phyloP scores from a whole-genome alignment of 2,888 invertebrate genomes.

The Drosophila quasianomalipes region DNA sequence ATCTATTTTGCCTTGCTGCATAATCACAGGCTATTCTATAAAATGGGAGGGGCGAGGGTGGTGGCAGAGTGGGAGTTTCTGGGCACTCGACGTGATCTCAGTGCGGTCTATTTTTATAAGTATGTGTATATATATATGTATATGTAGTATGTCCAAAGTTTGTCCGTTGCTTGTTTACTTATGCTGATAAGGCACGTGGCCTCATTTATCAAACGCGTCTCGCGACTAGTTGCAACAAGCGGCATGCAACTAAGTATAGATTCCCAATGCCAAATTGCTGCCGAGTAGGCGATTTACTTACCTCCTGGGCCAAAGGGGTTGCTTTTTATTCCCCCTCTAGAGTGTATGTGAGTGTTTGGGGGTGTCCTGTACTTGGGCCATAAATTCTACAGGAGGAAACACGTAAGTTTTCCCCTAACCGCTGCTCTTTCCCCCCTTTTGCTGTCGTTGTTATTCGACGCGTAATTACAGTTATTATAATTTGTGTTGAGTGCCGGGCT shows the following conservation, averaged over 20 bases:
- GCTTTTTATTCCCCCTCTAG: slow-evolving; percentile 17
- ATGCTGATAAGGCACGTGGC: slow-evolving; percentile 84
- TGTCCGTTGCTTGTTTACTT: slow-evolving; percentile 66
- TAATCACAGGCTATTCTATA: slow-evolving; percentile 60
- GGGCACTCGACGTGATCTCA: slow-evolving; percentile 62
- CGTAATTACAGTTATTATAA: slow-evolving; percentile 79
- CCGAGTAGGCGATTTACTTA: slow-evolving; percentile 26
- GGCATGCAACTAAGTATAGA: slow-evolving; percentile 69
- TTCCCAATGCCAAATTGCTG: slow-evolving; percentile 54
- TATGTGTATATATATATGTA: slow-evolving; percentile 6
- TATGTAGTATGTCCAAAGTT: slow-evolving; percentile 35
- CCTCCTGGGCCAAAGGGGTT: slow-evolving; percentile 44
- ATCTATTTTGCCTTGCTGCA: slow-evolving; percentile 72
- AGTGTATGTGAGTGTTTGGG: slow-evolving; percentile 12
- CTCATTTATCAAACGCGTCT: slow-evolving; percentile 81
- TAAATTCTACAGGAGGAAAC: slow-evolving; percentile 69
- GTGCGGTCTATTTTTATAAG: slow-evolving; percentile 49
- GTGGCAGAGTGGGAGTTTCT: slow-evolving; percentile 23
- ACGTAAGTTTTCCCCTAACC: slow-evolving; percentile 48
- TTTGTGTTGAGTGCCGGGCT: slow-evolving; percentile 73
- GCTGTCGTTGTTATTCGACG: slow-evolving; percentile 39
- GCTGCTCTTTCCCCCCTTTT: slow-evolving; percentile 7
- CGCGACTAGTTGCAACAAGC: slow-evolving; percentile 68
- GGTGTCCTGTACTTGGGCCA: slow-evolving; percentile 57
- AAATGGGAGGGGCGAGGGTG: neutral